Evolutionary conservation across 1,140 invertebrate species (phyloP), one percentile per base, ranked within the genome.

Genomic region (Bombus confusus): DNA sequence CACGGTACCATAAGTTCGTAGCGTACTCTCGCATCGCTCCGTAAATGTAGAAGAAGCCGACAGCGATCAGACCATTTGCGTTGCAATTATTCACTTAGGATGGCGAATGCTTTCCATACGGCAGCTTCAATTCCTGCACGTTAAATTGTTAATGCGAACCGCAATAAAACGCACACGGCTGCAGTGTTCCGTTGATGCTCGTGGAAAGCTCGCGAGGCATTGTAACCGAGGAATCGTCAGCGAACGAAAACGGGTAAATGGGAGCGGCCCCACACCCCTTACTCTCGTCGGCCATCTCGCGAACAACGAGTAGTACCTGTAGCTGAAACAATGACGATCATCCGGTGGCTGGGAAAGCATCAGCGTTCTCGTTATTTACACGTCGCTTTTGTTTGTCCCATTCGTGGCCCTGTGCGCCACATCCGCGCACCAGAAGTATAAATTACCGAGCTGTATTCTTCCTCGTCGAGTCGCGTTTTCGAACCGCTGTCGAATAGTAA

Each of bases 211-310:
- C 80, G 71, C 39, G 80, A 25, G 52, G 25, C 39, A 64, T 62
- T 62, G 71, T 74, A 81, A 74, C 64, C 69, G 71, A 47, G 69
- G 72, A 82, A 82, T 74, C 69, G 80, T 82, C 25, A 57, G 39
- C 68, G 80, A 75, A 82, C 71, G 80, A 75, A 82, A 78, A 64
- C 71, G 57, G 52, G n/a, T 75, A 74, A 75, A 82, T 75, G 57
- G 71, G 31, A 66, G 59, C 39, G 4, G 71, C 12, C 28, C 34
- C 52, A 3, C 68, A 28, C 37, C 47, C 22, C 28, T 18, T 2
- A n/a, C 6, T 43, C 69, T 22, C 47, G 37, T 22, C 39, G 37
- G 10, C n/a, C 34, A 31, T 41, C 52, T 37, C 34, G 47, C 68
- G 69, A 69, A 37, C 64, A 43, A 47, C 43, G 71, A 47, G 34